phyloP scores from a whole-genome alignment of 1,140 invertebrate species.

The Agrypnia vestita region DNA sequence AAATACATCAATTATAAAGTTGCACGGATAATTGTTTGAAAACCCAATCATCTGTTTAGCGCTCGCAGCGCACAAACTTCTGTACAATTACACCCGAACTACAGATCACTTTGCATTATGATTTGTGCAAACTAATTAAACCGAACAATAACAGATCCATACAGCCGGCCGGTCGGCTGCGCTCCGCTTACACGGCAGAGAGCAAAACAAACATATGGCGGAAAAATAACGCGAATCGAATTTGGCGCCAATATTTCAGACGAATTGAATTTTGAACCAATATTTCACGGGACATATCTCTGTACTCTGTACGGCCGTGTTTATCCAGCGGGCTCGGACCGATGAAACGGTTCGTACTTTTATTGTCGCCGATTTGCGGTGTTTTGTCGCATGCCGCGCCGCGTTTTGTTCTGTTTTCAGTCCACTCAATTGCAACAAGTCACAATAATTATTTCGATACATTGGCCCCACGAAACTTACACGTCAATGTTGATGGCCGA shows the following conservation, averaged over 20 bases:
- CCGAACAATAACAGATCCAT: constrained; percentile 47
- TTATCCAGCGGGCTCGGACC: background rate
- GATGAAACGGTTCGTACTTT: constrained; percentile 2
- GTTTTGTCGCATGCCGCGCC: background rate
- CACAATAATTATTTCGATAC: constrained; percentile 8
- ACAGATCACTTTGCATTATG: constrained; percentile 44
- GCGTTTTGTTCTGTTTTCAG: background rate
- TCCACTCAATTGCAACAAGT: background rate
- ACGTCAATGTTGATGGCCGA: too few species aligned
- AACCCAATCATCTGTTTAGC: constrained; percentile 49
- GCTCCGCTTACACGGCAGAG: background rate
- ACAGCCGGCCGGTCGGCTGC: background rate
- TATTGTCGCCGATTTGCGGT: constrained; percentile 36
- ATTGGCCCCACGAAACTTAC: background rate
- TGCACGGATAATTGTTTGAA: constrained; percentile 26
- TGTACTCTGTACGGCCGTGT: constrained; percentile 17
- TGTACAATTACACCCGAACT: constrained; percentile 36
- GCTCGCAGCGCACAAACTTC: constrained; percentile 7
- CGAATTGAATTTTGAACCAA: constrained; percentile 36
- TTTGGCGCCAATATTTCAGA: constrained; percentile 44
- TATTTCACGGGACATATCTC: constrained; percentile 37
- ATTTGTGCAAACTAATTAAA: constrained; percentile 56
- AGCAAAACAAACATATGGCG: constrained; percentile 14
- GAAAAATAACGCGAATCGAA: constrained; percentile 41
- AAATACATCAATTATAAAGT: constrained; percentile 10